Evolutionary conservation across 2,797 vertebrate species (phyloP), one percentile per base, ranked within the genome.

Genomic region (Galagoides demidoff): DNA sequence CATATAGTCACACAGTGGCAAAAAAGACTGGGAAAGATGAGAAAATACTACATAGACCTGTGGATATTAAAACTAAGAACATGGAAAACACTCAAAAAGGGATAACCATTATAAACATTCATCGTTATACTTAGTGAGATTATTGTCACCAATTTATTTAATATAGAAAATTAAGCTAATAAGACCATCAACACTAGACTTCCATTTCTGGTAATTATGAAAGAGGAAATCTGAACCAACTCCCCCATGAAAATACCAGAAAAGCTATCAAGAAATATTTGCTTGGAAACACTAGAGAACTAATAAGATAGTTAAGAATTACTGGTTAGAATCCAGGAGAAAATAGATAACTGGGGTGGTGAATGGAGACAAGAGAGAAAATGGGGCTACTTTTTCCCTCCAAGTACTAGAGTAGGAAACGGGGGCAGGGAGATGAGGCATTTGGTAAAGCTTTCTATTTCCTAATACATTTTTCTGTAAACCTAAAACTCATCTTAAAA

Each of bases 21-120:
- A 74, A 92, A 91, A 71, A 87, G n/a, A 77, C 25, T 45, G 9
- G 59, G 14, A 20, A 82, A 93, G 59, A 73, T 64, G 91, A 83
- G 37, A 85, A 79, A 92, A 43, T 63, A 90, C 12, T 68, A 90
- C 8, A 84, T 3, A 77, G n/a, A 34, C 7, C 4, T 76, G 12
- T 66, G 52, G 45, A 68, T 95, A 76, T 52, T 87, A 97, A 90
- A 45, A 66, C n/a, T 64, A 95, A 90, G 25, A 92, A 77, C 66
- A 66, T 0, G 37, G 4, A 17, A 73, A 76, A 71, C 64, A 95
- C 11, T 89, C 45, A 61, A 34, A 90, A 70, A 29, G 10, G 12
- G 25, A 39, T n/a, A 74, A 82, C 14, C 55, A 71, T 10, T 45
- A 86, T 13, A 84, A 63, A 61, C 16, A 83, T 64, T 70, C 39